Percentiles rank a stretch among this genome's conserved stretches.
These are phyloP conservation scores for Drosophila kanekoi DNA, from an alignment of 2,888 invertebrate genomes.

Conservation along the genomic window DNA sequence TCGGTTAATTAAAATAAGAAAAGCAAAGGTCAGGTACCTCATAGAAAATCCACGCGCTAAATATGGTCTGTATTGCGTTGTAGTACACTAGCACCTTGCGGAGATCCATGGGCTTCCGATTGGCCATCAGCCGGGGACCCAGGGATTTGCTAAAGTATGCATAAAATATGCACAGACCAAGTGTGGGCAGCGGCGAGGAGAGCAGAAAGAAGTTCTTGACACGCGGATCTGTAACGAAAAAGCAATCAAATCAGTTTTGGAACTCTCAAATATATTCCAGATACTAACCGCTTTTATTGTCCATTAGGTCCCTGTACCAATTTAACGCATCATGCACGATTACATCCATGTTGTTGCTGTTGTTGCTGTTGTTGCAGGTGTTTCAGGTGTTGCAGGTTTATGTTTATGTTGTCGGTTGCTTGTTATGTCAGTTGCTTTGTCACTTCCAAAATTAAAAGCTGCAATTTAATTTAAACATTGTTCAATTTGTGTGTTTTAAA, in stretches of 20 bases:
- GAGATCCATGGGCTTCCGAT: conserved; percentile 94
- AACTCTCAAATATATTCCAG: not conserved
- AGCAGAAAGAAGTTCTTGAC: conserved; percentile 96
- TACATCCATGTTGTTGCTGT: conserved; percentile 65
- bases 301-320: conserved; percentile 90
- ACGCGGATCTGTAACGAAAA: conserved; percentile 90
- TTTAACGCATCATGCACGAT: conserved; percentile 84
- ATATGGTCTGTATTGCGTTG: conserved; percentile 95
- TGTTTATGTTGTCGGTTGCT: not conserved
- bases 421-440: not conserved
- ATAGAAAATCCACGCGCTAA: conserved; percentile 96
- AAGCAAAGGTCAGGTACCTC: conserved; percentile 90
- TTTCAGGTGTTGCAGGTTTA: not conserved
- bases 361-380: conserved; percentile 11
- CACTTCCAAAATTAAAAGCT: conserved; percentile 2
- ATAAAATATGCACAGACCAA: conserved; percentile 93
- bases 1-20: too few species aligned
- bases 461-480: not conserved
- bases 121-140: conserved; percentile 95
- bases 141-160: conserved; percentile 92
- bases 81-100: conserved; percentile 92
- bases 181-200: conserved; percentile 94
- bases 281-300: conserved; percentile 89
- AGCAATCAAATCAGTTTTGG: not conserved
- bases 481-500: not conserved